Evolutionary conservation across 2,113 vertebrate species (phyloP), one percentile per base, ranked within the genome.

Genomic region (Brachyistius frenatus): DNA sequence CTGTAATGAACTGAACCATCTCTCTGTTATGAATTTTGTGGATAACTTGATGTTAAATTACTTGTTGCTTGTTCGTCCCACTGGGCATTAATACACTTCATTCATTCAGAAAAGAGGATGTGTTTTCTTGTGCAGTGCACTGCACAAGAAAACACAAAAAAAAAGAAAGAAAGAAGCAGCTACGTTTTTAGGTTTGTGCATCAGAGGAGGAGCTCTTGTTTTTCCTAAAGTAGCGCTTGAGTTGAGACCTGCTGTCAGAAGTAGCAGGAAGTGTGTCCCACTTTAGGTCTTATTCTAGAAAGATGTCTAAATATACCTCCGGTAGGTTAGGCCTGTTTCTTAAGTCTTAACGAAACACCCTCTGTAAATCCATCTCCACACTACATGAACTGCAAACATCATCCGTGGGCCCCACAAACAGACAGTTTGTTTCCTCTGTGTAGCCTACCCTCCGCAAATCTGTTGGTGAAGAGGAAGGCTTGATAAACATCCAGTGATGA

Each of bases 401-500:
- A 6, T 53, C 57, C 72, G 78, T 23, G 23, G 23, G 53, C 70
- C 67, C 66, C 57, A 31, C 76, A 74, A 75, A 61, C 31, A 41
- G 33, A 75, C 62, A 49, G 68, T 65, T 73, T 79, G 69, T 78
- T 83, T 61, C 64, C 66, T 65, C 69, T 63, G 41, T 84, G 79
- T 75, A 55, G 77, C 50, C n/a, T 61, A 60, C 66, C 58, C 71
- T 76, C 76, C 3, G 54, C 53, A 81, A 84, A 80, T 78, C 60
- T 78, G 72, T 68, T 77, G 41, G 47, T 44, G 15, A 11, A n/a
- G 35, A 8, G 44, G 46, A 54, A 15, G 23, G 37, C 46, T 83
- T 78, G 78, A 89, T 83, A 78, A 83, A 81, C 81, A 84, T 86
- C 85, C 72, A 84, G 11, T 79, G 66, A 87, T 76, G 81, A 79